Evolutionary conservation across 2,888 invertebrate genomes (phyloP).

Genomic region (Ornithoptera priamus): DNA sequence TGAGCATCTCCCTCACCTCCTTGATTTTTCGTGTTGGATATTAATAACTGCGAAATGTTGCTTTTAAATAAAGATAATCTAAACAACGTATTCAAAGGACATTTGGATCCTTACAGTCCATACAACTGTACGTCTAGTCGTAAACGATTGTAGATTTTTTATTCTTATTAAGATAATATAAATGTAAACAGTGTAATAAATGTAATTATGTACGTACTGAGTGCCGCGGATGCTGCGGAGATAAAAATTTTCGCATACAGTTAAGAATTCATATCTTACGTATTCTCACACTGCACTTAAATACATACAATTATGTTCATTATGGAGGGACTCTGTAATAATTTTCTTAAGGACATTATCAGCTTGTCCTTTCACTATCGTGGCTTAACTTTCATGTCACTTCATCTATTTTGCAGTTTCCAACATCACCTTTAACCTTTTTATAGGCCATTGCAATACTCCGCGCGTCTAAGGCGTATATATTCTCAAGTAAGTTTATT

Average conservation of each 20-base stretch:
- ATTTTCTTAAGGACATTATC: conserved; percentile 18
- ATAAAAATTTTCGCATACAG: conserved; percentile 20
- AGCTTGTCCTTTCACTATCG: conserved; percentile 23
- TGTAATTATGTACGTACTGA: conserved; percentile 2
- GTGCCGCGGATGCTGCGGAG: not conserved
- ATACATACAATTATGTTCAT: conserved; percentile 2
- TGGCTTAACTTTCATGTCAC: conserved; percentile 29
- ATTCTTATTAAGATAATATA: not conserved
- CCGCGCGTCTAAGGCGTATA: conserved; percentile 11
- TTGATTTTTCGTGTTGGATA: too few relatives aligned
- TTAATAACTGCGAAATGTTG: too few relatives aligned
- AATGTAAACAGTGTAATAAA: conserved; percentile 18
- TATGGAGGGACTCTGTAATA: not conserved
- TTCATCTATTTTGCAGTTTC: conserved; percentile 12
- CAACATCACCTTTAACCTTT: conserved; percentile 27
- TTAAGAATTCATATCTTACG: conserved; percentile 9
- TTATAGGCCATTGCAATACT: conserved; percentile 18
- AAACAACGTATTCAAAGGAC: not conserved
- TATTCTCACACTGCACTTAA: not conserved
- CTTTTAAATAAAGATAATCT: not conserved
- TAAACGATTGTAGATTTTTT: conserved; percentile 6
- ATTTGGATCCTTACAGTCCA: conserved; percentile 3
- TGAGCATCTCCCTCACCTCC: too few relatives aligned
- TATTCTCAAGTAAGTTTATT: conserved; percentile 9
- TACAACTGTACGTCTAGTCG: conserved; percentile 6